Percentiles rank a stretch among this genome's conserved stretches.
Evolutionary conservation across 2,888 invertebrate species (phyloP).

Genomic region (Falcaria lacertinaria): DNA sequence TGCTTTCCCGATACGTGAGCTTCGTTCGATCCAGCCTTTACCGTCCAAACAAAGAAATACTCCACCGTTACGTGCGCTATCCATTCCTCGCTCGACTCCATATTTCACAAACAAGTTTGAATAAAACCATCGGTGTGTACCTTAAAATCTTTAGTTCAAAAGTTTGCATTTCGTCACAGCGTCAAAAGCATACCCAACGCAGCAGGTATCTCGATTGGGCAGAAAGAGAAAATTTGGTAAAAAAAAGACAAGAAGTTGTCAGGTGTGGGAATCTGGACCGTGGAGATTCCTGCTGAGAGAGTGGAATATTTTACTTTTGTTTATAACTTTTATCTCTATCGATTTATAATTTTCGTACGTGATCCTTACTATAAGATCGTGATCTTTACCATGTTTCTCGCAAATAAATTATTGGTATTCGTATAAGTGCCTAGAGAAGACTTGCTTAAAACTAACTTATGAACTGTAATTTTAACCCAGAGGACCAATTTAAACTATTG

Average conservation of each 20-base stretch:
- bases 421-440: too few relatives aligned
- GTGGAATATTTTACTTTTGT: neutral
- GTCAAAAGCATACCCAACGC: slow-evolving; percentile 24
- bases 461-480: too few relatives aligned
- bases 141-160: neutral
- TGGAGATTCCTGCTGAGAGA: neutral
- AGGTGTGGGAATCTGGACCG: slow-evolving; percentile 16
- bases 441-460: too few relatives aligned
- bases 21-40: slow-evolving; percentile 36
- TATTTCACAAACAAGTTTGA: neutral
- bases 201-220: slow-evolving; percentile 31
- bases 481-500: too few relatives aligned
- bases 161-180: slow-evolving; percentile 19
- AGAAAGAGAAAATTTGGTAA: slow-evolving; percentile 25
- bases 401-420: too few relatives aligned
- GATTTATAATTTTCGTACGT: neutral
- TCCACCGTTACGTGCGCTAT: slow-evolving; percentile 8
- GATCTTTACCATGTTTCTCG: too few relatives aligned
- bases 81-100: slow-evolving; percentile 2
- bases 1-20: slow-evolving; percentile 45
- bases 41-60: slow-evolving; percentile 18
- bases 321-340: neutral
- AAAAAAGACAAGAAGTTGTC: slow-evolving; percentile 32
- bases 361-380: too few relatives aligned
- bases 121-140: slow-evolving; percentile 6